Percentiles rank a stretch among this genome's conserved stretches.
These are phyloP conservation scores for Psephotus haematonotus DNA, from an alignment of 2,113 vertebrate species.

Conservation along the genomic window DNA sequence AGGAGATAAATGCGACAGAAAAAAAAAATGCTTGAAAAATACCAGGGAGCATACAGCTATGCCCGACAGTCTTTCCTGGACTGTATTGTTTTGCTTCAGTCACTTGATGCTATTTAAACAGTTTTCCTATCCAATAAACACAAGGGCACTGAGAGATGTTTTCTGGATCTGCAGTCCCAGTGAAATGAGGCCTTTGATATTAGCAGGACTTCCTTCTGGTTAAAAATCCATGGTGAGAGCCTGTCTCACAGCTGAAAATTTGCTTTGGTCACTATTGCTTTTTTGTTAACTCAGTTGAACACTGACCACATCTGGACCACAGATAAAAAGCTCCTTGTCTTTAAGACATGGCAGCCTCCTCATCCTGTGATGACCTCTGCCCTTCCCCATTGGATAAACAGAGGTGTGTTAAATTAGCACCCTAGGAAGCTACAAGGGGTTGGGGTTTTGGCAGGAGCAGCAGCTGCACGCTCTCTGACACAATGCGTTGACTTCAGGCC, in stretches of 20 bases:
- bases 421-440: neutral
- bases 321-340: neutral
- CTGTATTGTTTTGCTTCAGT: conserved; percentile 6
- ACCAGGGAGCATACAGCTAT: neutral
- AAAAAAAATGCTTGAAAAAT: neutral
- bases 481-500: neutral
- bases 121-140: conserved; percentile 60
- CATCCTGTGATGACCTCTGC: neutral
- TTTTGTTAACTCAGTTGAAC: neutral
- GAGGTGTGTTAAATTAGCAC: neutral
- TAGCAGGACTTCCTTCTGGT: neutral
- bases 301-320: neutral
- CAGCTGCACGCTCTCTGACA: neutral
- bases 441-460: neutral
- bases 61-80: neutral
- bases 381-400: neutral
- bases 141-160: neutral
- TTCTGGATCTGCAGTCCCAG: conserved; percentile 33
- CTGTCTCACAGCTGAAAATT: neutral
- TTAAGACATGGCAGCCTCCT: neutral
- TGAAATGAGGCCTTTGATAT: neutral
- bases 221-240: neutral
- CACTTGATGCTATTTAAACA: conserved; percentile 57
- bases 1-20: neutral
- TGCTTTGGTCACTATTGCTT: neutral